Conservation (phyloP, 2,797 vertebrate species). For the Serranus cabrilla region DNA sequence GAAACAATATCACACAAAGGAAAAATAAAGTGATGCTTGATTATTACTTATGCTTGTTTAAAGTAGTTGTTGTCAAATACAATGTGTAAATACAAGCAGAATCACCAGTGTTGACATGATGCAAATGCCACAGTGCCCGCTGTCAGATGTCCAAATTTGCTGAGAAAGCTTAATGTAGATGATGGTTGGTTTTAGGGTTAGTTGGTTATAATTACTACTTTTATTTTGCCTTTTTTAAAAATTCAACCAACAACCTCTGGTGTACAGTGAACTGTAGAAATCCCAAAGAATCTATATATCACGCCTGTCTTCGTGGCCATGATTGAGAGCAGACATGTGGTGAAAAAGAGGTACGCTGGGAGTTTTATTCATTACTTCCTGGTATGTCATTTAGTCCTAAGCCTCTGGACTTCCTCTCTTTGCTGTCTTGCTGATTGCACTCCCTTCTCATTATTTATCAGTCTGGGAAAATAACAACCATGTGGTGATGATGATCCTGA, state of each 20-base stretch:
- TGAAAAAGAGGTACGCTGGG: too few relatives aligned
- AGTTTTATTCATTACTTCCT: too few relatives aligned
- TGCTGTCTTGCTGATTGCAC: too few relatives aligned
- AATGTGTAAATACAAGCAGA: conserved; percentile 56
- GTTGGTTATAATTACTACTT: conserved; percentile 12
- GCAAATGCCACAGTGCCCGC: conserved; percentile 47
- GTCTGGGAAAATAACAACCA: too few relatives aligned
- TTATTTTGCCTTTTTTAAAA: not conserved
- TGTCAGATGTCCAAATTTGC: conserved; percentile 65
- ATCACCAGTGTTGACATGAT: conserved; percentile 63
- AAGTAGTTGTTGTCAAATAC: conserved; percentile 64
- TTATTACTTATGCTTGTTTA: conserved; percentile 72
- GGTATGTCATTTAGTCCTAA: too few relatives aligned
- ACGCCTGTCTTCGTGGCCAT: too few relatives aligned
- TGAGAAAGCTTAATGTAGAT: conserved; percentile 16
- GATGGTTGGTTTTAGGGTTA: conserved; percentile 22
- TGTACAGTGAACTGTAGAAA: not conserved
- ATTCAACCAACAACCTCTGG: not conserved
- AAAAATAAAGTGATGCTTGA: conserved; percentile 74
- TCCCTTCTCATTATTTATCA: too few relatives aligned
- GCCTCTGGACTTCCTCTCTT: too few relatives aligned
- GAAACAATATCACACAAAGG: conserved; percentile 61
- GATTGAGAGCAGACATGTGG: too few relatives aligned
- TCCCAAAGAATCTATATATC: too few relatives aligned
- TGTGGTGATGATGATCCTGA: too few relatives aligned